A percentile compares a stretch with the other conserved stretches of the same genome.
Evolutionary conservation across 2,888 invertebrate species (phyloP).

Genomic region (Phorcus lineatus): DNA sequence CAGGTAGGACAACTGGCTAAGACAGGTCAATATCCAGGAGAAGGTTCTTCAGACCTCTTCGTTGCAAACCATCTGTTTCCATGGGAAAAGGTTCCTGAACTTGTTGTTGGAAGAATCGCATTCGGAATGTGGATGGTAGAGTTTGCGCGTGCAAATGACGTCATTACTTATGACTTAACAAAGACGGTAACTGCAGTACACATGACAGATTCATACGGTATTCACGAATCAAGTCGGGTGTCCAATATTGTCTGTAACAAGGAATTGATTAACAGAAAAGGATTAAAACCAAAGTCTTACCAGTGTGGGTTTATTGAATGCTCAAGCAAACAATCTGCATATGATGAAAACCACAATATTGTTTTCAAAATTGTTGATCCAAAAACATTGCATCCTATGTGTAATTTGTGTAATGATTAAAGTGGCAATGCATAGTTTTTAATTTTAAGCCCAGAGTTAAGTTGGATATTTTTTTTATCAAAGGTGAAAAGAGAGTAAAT

Average conservation of each 20-base stretch:
- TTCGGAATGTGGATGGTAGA: slow-evolving; percentile 40
- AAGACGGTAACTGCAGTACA: slow-evolving; percentile 31
- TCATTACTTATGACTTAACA: slow-evolving; percentile 33
- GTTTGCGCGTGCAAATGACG: slow-evolving; percentile 30
- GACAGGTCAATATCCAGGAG: background rate
- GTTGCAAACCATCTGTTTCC: slow-evolving; percentile 38
- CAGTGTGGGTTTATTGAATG: background rate
- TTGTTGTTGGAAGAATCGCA: slow-evolving; percentile 33
- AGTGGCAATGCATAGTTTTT: too few species aligned
- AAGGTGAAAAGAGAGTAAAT: too few species aligned
- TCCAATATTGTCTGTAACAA: slow-evolving; percentile 27
- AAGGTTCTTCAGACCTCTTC: slow-evolving; percentile 38
- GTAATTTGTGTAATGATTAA: too few species aligned
- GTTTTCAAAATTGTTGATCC: too few species aligned
- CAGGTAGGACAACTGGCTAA: background rate
- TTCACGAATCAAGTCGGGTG: slow-evolving; percentile 2
- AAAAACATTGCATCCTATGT: too few species aligned
- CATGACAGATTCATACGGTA: slow-evolving; percentile 34
- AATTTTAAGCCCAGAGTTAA: too few species aligned
- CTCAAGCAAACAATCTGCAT: background rate
- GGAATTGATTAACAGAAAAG: background rate
- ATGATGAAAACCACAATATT: too few species aligned
- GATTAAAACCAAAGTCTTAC: background rate
- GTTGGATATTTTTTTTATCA: too few species aligned
- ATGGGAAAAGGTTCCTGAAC: slow-evolving; percentile 35